These are phyloP conservation scores for Drosophila sp. DNA, from an alignment of 1,140 invertebrate genomes.

Conservation along the genomic window DNA sequence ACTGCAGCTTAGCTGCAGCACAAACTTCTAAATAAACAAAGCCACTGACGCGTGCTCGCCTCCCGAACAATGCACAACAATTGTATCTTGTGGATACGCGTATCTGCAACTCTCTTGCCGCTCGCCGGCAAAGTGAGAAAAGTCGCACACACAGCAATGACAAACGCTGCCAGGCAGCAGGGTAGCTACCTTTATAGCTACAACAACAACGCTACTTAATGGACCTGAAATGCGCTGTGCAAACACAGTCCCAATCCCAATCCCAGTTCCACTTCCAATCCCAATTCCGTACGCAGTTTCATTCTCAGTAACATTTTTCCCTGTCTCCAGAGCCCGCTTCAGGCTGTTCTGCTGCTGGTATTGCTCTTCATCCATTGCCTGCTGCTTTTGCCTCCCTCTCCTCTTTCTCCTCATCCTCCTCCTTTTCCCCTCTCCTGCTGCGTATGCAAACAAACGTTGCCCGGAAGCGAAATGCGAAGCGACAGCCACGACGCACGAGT, in stretches of 20 bases:
- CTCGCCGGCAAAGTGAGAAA: constrained; percentile 66
- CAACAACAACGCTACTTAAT: constrained; percentile 67
- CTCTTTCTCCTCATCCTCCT: constrained; percentile 17
- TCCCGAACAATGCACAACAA: constrained; percentile 52
- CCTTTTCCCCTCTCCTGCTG: constrained; percentile 57
- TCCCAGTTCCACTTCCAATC: neutral
- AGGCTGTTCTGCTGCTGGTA: neutral
- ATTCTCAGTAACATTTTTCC: neutral
- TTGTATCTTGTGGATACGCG: constrained; percentile 72
- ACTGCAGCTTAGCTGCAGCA: constrained; percentile 55
- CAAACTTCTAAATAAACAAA: constrained; percentile 70
- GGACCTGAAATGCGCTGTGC: constrained; percentile 81
- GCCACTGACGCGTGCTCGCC: constrained; percentile 67
- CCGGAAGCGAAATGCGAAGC: constrained; percentile 75
- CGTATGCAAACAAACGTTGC: constrained; percentile 77
- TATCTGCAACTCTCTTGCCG: neutral
- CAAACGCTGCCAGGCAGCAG: constrained; percentile 52
- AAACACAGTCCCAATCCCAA: constrained; percentile 57
- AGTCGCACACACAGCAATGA: constrained; percentile 80
- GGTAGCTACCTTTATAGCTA: constrained; percentile 53
- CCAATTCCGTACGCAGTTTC: neutral
- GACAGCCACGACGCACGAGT: constrained; percentile 34
- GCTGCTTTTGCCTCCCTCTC: constrained; percentile 15
- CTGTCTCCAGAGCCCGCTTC: constrained; percentile 4
- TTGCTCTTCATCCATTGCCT: neutral